Percentiles rank a stretch among this genome's conserved stretches.
Evolutionary conservation across 2,113 vertebrate species (phyloP).

Genomic region (Abramis brama): DNA sequence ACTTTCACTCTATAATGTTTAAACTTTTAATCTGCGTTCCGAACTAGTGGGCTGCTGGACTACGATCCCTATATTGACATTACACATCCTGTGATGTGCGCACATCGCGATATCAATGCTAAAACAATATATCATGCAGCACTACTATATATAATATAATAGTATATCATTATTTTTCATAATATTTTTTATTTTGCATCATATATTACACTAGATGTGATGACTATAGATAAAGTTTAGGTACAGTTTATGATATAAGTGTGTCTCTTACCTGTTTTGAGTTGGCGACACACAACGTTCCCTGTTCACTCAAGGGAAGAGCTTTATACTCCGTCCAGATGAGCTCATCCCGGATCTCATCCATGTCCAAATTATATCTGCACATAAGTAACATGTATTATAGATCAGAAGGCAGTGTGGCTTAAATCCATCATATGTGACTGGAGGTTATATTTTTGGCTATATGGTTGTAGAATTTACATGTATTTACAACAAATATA

Average conservation of each 20-base stretch:
- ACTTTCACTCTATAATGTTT: too few species aligned
- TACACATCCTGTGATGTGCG: too few species aligned
- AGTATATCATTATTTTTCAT: background rate
- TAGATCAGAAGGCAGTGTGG: background rate
- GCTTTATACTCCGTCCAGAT: slow-evolving; percentile 85
- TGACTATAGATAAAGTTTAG: background rate
- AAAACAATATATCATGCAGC: too few species aligned
- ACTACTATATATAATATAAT: too few species aligned
- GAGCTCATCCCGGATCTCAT: slow-evolving; percentile 76
- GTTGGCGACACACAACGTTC: slow-evolving; percentile 66
- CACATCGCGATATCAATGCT: too few species aligned
- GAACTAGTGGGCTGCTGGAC: too few species aligned
- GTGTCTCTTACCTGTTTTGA: slow-evolving; percentile 74
- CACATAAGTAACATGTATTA: background rate
- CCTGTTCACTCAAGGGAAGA: slow-evolving; percentile 70
- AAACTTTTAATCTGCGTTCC: too few species aligned
- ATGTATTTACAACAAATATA: background rate
- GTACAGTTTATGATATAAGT: background rate
- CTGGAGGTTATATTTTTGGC: background rate
- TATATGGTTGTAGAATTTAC: background rate
- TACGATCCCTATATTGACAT: too few species aligned
- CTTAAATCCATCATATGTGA: background rate
- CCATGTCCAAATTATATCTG: slow-evolving; percentile 68
- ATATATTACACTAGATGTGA: background rate
- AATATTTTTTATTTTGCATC: background rate